These are phyloP conservation scores for Danio choprae DNA, from an alignment of 2,797 vertebrate genomes.

Conservation along the genomic window DNA sequence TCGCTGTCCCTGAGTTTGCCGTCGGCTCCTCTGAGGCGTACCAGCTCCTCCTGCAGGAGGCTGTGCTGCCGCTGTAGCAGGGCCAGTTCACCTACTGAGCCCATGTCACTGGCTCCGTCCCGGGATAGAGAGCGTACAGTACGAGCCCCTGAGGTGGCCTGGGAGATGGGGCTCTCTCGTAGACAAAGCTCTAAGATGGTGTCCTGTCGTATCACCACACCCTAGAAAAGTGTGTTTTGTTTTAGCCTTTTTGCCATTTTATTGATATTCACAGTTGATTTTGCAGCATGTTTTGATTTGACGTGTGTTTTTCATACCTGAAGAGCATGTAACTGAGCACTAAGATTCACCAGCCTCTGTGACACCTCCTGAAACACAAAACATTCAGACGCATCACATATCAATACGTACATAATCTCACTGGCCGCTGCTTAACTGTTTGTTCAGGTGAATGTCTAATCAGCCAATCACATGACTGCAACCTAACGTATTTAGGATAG, in stretches of 20 bases:
- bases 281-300: background rate
- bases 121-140: slow-evolving; percentile 75
- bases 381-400: background rate
- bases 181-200: slow-evolving; percentile 80
- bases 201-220: slow-evolving; percentile 85
- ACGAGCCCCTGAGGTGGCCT: slow-evolving; percentile 36
- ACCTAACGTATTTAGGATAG: too few relatives aligned
- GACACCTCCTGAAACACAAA: slow-evolving; percentile 79
- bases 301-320: slow-evolving; percentile 75
- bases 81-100: slow-evolving; percentile 80
- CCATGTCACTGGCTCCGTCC: slow-evolving; percentile 69
- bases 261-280: background rate
- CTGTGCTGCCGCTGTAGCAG: slow-evolving; percentile 84
- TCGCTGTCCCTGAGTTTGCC: slow-evolving; percentile 83
- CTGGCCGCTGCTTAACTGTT: background rate
- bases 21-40: slow-evolving; percentile 77
- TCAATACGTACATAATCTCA: background rate
- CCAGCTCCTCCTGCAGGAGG: slow-evolving; percentile 86
- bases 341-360: slow-evolving; percentile 84
- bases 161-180: slow-evolving; percentile 61
- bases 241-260: background rate
- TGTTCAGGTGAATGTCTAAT: too few relatives aligned
- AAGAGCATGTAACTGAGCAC: slow-evolving; percentile 83
- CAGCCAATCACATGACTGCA: too few relatives aligned
- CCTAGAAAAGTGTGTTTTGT: slow-evolving; percentile 69